phyloP scores from a whole-genome alignment of 2,888 invertebrate genomes.

The Megaustenia siamemsis region DNA sequence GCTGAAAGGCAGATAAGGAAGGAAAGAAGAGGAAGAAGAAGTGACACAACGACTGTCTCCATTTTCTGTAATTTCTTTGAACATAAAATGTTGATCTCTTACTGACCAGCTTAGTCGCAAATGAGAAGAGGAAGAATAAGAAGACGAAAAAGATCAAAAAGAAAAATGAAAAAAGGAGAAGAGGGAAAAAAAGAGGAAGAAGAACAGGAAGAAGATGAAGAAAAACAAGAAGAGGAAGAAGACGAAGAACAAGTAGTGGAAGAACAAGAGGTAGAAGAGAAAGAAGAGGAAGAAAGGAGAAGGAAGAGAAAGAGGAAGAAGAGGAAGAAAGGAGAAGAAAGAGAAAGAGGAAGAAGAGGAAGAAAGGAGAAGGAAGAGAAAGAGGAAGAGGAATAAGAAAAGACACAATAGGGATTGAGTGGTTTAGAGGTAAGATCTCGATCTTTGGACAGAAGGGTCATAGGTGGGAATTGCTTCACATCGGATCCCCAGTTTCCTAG shows the following conservation, averaged over 20 bases:
- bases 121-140: background rate
- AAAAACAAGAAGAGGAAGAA: background rate
- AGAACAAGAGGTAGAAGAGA: background rate
- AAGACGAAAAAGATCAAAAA: background rate
- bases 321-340: background rate
- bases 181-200: background rate
- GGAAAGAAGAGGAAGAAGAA: too few relatives aligned
- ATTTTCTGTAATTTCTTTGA: too few relatives aligned
- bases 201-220: background rate
- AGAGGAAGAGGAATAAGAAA: background rate
- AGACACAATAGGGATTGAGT: background rate
- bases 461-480: too few relatives aligned
- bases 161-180: background rate
- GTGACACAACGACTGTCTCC: too few relatives aligned
- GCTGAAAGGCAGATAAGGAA: too few relatives aligned
- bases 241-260: conserved; percentile 3
- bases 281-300: background rate
- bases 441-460: too few relatives aligned
- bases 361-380: background rate
- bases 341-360: too few relatives aligned
- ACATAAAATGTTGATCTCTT: too few relatives aligned
- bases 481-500: too few relatives aligned
- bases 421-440: too few relatives aligned
- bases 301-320: background rate
- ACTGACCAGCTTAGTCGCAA: too few relatives aligned